phyloP scores from a whole-genome alignment of 2,888 invertebrate genomes.

The Metalampra italica region DNA sequence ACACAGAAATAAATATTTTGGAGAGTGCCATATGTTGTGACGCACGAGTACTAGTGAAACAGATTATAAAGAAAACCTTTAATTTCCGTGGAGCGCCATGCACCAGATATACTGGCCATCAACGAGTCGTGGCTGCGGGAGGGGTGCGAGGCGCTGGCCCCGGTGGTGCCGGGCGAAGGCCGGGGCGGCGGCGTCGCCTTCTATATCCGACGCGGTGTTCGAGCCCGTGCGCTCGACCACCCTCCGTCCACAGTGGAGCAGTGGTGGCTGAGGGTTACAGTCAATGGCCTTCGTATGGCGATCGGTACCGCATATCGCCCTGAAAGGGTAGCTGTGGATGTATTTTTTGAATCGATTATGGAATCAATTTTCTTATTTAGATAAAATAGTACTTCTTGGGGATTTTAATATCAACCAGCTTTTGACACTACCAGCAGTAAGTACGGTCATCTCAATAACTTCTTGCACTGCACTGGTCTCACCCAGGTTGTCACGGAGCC shows the following conservation, averaged over 20 bases:
- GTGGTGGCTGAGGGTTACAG: neutral
- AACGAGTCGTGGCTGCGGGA: conserved; percentile 1
- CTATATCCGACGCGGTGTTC: neutral
- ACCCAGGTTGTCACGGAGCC: neutral
- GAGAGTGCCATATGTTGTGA: too few species aligned
- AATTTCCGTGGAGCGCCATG: neutral
- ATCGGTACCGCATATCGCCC: neutral
- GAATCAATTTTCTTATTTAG: conserved; percentile 4
- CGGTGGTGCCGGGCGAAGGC: neutral
- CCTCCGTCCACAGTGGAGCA: neutral
- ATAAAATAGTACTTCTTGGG: neutral
- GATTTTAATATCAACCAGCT: neutral
- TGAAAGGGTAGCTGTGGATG: neutral
- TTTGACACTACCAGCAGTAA: too few species aligned
- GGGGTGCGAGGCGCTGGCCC: neutral
- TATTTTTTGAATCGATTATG: neutral
- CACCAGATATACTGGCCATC: conserved; percentile 5
- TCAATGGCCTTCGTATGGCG: neutral
- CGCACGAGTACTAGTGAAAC: too few species aligned
- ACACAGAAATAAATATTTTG: too few species aligned
- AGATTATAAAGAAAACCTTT: too few species aligned
- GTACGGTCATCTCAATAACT: neutral
- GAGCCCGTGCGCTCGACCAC: neutral
- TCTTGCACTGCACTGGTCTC: neutral
- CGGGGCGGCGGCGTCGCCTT: conserved; percentile 1